Evolutionary conservation across 2,888 invertebrate genomes (phyloP), one percentile per base, ranked within the genome.

Genomic region (Tiphia femorata): DNA sequence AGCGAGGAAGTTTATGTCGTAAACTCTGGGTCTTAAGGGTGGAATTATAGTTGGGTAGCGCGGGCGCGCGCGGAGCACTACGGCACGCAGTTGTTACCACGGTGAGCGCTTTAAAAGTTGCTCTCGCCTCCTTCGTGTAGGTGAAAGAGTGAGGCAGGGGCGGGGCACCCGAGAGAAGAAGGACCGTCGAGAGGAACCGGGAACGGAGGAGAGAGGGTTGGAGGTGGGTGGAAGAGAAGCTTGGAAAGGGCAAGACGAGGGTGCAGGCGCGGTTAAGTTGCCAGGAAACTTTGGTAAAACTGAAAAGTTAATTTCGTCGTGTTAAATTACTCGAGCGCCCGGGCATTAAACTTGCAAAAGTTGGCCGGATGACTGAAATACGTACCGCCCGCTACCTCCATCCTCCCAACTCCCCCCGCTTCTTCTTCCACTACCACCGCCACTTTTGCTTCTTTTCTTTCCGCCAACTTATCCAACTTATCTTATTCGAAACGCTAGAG

Each of bases 221-320:
- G 54, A 49, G 40, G 49, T n/a, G 48, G 56, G 51, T 58, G 58
- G 49, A 58, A 27, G 57, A 50, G 20, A 43, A 23, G 38, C 27
- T 40, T 52, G 49, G 52, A 57, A 52, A 43, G 46, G 37, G 42
- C 48, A 62, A 60, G 46, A 46, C 54, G 57, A 64, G 58, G 50
- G 49, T 44, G 41, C 65, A 46, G 60, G 65, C 70, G 74, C 70
- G 76, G 75, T 75, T 75, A 76, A 76, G 75, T 76, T 73, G 72
- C 75, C 69, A 76, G 67, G 74, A 78, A 81, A 80, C 79, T 80
- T 79, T 73, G 72, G 77, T 79, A 79, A 79, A 81, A 81, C 81
- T 81, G 79, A 79, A 81, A 81, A 81, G 81, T 81, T 81, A 80
- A 81, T 81, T 81, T 80, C 75, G 78, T 78, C 80, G 78, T 75